A percentile compares a stretch with the other conserved stretches of the same genome.
phyloP scores from a whole-genome alignment of 1,140 invertebrate species.

The Galleria mellonella region DNA sequence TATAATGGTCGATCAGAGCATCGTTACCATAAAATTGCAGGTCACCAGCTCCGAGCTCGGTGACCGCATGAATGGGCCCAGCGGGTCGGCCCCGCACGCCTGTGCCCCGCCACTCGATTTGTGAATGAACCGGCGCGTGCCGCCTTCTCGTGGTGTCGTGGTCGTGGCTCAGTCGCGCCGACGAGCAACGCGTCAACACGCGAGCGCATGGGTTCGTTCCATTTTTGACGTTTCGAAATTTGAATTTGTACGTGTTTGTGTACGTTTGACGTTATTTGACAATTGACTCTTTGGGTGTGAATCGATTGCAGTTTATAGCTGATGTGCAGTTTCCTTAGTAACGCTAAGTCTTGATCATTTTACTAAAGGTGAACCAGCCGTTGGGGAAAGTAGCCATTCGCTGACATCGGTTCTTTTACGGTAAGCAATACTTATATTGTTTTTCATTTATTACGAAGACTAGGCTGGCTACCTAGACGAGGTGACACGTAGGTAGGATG shows the following conservation, averaged over 20 bases:
- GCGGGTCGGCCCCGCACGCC: slow-evolving; percentile 21
- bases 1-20: not conserved
- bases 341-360: slow-evolving; percentile 8
- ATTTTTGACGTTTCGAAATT: slow-evolving; percentile 52
- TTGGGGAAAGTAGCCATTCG: slow-evolving; percentile 31
- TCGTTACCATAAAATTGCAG: slow-evolving; percentile 11
- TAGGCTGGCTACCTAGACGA: slow-evolving; percentile 27
- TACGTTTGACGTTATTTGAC: slow-evolving; percentile 17
- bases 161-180: slow-evolving; percentile 54
- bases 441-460: slow-evolving; percentile 36
- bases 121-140: slow-evolving; percentile 70
- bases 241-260: slow-evolving; percentile 37
- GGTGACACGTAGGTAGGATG: slow-evolving; percentile 57
- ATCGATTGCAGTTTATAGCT: slow-evolving; percentile 12
- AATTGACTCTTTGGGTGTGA: slow-evolving; percentile 24
- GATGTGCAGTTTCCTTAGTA: slow-evolving; percentile 15
- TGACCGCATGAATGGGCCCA: slow-evolving; percentile 53
- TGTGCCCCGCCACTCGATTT: slow-evolving; percentile 50
- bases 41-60: slow-evolving; percentile 30
- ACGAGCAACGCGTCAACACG: slow-evolving; percentile 44
- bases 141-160: slow-evolving; percentile 26
- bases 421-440: slow-evolving; percentile 43
- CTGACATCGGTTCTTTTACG: slow-evolving; percentile 36
- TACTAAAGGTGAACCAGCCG: slow-evolving; percentile 21
- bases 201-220: slow-evolving; percentile 37